Percentiles rank a stretch among this genome's conserved stretches.
Conservation (phyloP, 2,113 vertebrate species). For the Lampris incognitus region DNA sequence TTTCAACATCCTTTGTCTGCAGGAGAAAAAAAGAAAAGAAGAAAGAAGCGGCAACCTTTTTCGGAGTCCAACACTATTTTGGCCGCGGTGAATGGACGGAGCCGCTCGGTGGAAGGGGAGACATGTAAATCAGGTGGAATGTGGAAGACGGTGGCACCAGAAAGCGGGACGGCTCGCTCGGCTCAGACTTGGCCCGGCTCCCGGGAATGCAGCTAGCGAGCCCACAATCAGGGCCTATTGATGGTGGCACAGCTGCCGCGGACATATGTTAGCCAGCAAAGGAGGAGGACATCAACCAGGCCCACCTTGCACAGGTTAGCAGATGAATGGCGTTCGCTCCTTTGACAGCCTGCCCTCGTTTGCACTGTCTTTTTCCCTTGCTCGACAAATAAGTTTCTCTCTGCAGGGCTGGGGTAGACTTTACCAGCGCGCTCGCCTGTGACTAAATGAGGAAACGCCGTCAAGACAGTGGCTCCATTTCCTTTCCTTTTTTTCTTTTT, state of each 20-base stretch:
- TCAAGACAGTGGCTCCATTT: background rate
- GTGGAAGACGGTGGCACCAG: conserved; percentile 57
- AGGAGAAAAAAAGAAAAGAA: conserved; percentile 5
- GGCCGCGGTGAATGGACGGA: conserved; percentile 37
- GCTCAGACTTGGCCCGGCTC: conserved; percentile 79
- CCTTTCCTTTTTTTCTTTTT: no score
- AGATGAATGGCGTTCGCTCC: conserved; percentile 78
- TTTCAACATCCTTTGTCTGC: conserved; percentile 39
- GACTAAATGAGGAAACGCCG: conserved; percentile 5
- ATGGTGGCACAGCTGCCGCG: conserved; percentile 83
- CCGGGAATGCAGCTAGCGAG: conserved; percentile 79
- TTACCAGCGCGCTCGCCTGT: conserved; percentile 41
- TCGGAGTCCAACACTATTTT: conserved; percentile 42
- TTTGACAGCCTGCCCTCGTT: conserved; percentile 78
- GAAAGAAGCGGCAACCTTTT: background rate
- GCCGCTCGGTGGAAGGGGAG: conserved; percentile 35
- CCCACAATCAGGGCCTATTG: conserved; percentile 79
- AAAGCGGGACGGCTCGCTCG: conserved; percentile 77
- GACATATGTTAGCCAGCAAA: conserved; percentile 83
- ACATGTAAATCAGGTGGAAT: conserved; percentile 76
- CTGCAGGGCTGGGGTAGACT: conserved; percentile 49
- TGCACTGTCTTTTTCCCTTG: conserved; percentile 63
- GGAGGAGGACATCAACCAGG: conserved; percentile 80
- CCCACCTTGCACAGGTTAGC: conserved; percentile 83
- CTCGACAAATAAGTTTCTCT: conserved; percentile 75